Conservation (phyloP, 2,797 vertebrate species). For the Sebastes iracundus region DNA sequence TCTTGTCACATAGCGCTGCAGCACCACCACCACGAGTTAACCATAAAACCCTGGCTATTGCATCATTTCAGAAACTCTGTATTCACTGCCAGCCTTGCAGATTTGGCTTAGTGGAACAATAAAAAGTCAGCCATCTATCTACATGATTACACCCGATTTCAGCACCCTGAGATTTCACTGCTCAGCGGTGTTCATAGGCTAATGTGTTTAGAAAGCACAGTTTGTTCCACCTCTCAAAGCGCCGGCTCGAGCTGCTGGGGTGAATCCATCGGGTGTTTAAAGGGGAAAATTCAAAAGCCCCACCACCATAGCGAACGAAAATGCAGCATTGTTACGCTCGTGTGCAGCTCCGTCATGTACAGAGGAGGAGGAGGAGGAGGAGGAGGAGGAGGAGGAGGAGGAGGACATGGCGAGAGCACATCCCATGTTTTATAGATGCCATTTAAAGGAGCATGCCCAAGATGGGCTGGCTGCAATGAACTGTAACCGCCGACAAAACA, state of each 20-base stretch:
- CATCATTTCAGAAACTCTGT: slow-evolving; percentile 49
- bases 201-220: slow-evolving; percentile 71
- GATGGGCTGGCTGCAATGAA: slow-evolving; percentile 80
- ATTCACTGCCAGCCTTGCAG: slow-evolving; percentile 44
- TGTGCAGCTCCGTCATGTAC: slow-evolving; percentile 60
- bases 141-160: slow-evolving; percentile 71
- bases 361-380: slow-evolving; percentile 36
- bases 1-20: slow-evolving; percentile 34
- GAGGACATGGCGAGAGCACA: slow-evolving; percentile 38
- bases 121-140: slow-evolving; percentile 64
- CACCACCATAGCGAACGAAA: slow-evolving; percentile 45
- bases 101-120: slow-evolving; percentile 63
- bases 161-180: slow-evolving; percentile 48
- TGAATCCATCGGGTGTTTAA: slow-evolving; percentile 59
- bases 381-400: slow-evolving; percentile 33
- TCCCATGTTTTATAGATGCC: slow-evolving; percentile 83
- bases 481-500: slow-evolving; percentile 82
- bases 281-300: slow-evolving; percentile 55
- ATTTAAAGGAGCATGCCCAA: slow-evolving; percentile 80
- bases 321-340: slow-evolving; percentile 57
- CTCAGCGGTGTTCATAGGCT: slow-evolving; percentile 54
- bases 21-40: slow-evolving; percentile 20
- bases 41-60: slow-evolving; percentile 49
- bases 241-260: slow-evolving; percentile 51
- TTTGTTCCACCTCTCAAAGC: slow-evolving; percentile 70